Percentiles rank a stretch among this genome's conserved stretches.
These are phyloP conservation scores for Caenorhabditis wallacei DNA, from an alignment of 2,888 invertebrate genomes.

Conservation along the genomic window DNA sequence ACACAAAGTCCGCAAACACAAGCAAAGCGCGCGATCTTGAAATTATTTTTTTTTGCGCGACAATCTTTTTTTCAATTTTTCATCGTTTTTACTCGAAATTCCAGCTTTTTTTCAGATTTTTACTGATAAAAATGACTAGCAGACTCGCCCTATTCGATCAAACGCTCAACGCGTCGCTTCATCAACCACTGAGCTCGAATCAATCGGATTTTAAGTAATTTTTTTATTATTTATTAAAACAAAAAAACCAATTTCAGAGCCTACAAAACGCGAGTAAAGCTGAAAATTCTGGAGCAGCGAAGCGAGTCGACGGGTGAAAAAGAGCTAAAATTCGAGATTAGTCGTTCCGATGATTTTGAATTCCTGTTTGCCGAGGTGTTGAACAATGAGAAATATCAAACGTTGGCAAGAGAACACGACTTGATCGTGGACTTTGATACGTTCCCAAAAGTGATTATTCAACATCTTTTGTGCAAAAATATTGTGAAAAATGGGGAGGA, in stretches of 20 bases:
- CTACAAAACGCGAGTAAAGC: constrained; percentile 45
- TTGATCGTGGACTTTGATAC: constrained; percentile 61
- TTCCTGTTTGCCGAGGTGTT: constrained; percentile 54
- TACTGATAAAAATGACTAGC: constrained; percentile 23
- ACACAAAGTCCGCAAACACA: constrained; percentile 8
- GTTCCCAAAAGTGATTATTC: constrained; percentile 53
- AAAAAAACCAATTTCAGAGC: constrained; percentile 24
- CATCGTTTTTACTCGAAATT: not conserved
- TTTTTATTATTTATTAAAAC: not conserved
- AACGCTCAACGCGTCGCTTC: constrained; percentile 37
- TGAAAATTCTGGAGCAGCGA: constrained; percentile 53
- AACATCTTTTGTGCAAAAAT: constrained; percentile 49
- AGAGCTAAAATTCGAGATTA: constrained; percentile 60
- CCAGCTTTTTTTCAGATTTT: constrained; percentile 11
- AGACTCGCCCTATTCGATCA: constrained; percentile 43
- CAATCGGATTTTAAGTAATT: constrained; percentile 58
- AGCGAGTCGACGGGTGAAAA: constrained; percentile 52
- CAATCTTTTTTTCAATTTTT: not conserved
- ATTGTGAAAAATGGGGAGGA: constrained; percentile 21
- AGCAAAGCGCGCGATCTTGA: constrained; percentile 13
- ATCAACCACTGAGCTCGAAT: constrained; percentile 37
- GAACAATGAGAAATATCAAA: constrained; percentile 62
- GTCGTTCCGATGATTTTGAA: constrained; percentile 56
- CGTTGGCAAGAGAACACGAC: constrained; percentile 49
- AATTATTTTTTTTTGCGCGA: not conserved